phyloP scores from a whole-genome alignment of 2,113 vertebrate genomes.

The Odocoileus hemionus region DNA sequence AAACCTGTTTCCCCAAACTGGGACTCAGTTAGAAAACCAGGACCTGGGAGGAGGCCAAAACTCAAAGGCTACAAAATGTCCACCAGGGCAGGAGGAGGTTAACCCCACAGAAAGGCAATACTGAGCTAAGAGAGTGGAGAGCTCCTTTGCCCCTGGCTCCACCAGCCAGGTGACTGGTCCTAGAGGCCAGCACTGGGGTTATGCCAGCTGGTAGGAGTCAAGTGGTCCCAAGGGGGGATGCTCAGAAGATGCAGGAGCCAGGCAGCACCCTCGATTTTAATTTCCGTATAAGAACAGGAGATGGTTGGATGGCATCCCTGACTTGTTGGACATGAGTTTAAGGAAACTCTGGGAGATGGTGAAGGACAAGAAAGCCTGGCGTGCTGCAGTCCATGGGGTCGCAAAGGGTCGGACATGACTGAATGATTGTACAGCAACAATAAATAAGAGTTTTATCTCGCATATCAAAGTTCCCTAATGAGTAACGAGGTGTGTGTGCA shows the following conservation, averaged over 20 bases:
- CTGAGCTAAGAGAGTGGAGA: background rate
- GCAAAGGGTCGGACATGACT: background rate
- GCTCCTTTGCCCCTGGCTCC: background rate
- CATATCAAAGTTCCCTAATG: background rate
- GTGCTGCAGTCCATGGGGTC: background rate
- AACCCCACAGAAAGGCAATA: rapidly evolving
- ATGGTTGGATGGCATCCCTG: background rate
- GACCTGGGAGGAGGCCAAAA: background rate
- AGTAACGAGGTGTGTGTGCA: too few species aligned
- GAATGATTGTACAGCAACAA: background rate
- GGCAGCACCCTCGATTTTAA: background rate
- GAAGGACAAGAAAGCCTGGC: background rate
- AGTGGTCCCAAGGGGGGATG: background rate
- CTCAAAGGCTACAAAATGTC: background rate
- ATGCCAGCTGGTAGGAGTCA: background rate
- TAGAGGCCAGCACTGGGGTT: rapidly evolving
- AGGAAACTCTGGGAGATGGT: background rate
- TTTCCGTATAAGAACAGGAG: background rate
- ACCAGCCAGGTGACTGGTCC: background rate
- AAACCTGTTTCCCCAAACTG: background rate
- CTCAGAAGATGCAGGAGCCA: background rate
- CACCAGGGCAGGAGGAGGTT: background rate
- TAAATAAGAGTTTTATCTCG: background rate
- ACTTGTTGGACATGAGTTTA: background rate
- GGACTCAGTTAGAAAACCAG: background rate